Base-by-base conservation (phyloP, 2,113 vertebrate genomes). In the Rousettus leschenaultii region DNA sequence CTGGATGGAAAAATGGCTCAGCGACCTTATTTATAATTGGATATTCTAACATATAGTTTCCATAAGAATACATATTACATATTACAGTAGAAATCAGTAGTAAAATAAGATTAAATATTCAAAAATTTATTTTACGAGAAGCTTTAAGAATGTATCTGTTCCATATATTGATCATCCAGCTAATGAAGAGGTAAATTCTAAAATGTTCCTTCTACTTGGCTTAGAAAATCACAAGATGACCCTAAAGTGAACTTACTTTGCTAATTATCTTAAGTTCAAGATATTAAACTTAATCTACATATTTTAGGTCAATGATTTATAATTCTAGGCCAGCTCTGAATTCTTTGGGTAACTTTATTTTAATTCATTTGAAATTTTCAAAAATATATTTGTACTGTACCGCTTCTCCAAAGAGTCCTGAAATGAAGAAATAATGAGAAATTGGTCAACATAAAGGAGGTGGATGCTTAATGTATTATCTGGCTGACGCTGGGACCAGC, bases 41-140 rank as follows among this genome's bases (percentile, higher is more conserved):
- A 82, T 73, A 48, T 21, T 33, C 3, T 40, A 80, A 78, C 6
- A 19, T 43, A 65, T 15, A 35, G 30, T 95, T 89, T 78, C 59
- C 28, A n/a, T 66, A 95, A 86, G 71, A 78, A 57, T 70, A 21
- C 55, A 24, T 26, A 65, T 83, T 48, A 86, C 33, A 55, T 77
- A 70, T 55, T 59, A 90, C 26, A 74, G 33, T 71, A 55, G 40
- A 82, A 70, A 93, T 24, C 8, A 51, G 5, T 82, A 88, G 33
- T 30, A 74, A 96, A 85, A 73, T 86, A 88, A 90, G 18, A 89
- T 84, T 53, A 86, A 33, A 53, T 40, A 90, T n/a, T 94, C 66
- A 95, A 70, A 95, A 95, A 90, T 82, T 90, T 48, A 63, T 65
- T 63, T 94, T 95, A 45, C 24, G 75, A 51, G 22, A 94, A 94